Conservation (phyloP, 2,797 vertebrate genomes). For the Acipenser ruthenus region DNA sequence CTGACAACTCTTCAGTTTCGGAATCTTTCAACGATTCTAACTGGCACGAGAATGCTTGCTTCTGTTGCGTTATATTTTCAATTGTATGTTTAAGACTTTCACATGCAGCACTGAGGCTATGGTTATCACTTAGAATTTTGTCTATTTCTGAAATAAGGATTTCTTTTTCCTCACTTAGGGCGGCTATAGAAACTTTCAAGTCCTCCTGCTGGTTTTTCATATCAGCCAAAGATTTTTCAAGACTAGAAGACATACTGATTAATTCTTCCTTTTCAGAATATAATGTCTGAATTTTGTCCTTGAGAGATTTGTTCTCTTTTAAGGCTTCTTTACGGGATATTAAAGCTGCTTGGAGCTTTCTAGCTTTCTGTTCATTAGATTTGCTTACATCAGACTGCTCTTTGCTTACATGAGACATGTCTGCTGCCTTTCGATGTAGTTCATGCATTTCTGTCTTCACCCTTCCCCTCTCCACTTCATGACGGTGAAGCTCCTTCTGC, state of each 20-base stretch:
- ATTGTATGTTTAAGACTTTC: constrained; percentile 80
- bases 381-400: constrained; percentile 38
- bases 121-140: constrained; percentile 60
- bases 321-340: constrained; percentile 73
- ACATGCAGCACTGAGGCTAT: constrained; percentile 71
- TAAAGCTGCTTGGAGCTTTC: constrained; percentile 76
- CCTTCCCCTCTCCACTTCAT: constrained; percentile 38
- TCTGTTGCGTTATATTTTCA: constrained; percentile 79
- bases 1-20: constrained; percentile 74
- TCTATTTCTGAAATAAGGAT: constrained; percentile 46
- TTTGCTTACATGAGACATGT: constrained; percentile 30
- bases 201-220: constrained; percentile 43
- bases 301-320: constrained; percentile 63
- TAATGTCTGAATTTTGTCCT: constrained; percentile 52
- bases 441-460: constrained; percentile 31
- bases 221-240: constrained; percentile 40
- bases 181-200: constrained; percentile 33
- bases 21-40: constrained; percentile 79
- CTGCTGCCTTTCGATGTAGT: constrained; percentile 43
- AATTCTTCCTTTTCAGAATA: constrained; percentile 43
- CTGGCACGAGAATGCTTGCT: constrained; percentile 78
- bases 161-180: constrained; percentile 42
- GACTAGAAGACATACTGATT: constrained; percentile 32
- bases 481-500: constrained; percentile 39
- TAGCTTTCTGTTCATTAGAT: constrained; percentile 53